A percentile compares a stretch with the other conserved stretches of the same genome.
These are phyloP conservation scores for Coracopsis vasa DNA, from an alignment of 2,113 vertebrate genomes.

Conservation along the genomic window DNA sequence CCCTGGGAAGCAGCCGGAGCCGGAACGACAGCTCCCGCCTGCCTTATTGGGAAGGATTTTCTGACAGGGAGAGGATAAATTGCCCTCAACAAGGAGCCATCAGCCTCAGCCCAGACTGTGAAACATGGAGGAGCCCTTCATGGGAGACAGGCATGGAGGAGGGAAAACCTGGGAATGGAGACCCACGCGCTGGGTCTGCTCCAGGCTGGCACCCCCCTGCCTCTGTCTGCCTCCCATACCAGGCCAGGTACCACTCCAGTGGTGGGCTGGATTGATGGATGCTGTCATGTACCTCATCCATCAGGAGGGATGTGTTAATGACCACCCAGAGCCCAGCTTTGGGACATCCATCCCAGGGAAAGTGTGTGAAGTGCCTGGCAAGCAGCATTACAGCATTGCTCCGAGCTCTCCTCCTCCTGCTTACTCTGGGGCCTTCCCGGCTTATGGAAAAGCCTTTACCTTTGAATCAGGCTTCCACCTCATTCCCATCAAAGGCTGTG, in stretches of 20 bases:
- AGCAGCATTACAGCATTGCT: not conserved
- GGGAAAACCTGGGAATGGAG: not conserved
- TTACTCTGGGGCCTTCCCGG: not conserved
- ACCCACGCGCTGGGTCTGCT: rapidly evolving
- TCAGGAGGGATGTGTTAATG: not conserved
- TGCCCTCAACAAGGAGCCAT: not conserved
- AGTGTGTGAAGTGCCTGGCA: not conserved
- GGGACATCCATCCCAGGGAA: not conserved
- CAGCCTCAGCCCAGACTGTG: not conserved
- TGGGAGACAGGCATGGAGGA: not conserved
- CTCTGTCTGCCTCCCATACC: no score
- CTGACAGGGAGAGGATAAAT: not conserved
- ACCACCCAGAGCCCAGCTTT: not conserved
- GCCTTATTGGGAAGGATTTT: not conserved
- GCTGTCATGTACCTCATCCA: rapidly evolving
- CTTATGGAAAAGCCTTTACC: constrained; percentile 32
- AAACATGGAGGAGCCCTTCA: not conserved
- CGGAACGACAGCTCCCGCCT: not conserved
- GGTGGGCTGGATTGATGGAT: not conserved
- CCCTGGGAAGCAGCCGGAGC: not conserved
- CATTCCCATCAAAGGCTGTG: constrained; percentile 68
- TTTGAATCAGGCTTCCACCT: constrained; percentile 62
- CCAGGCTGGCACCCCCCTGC: not conserved
- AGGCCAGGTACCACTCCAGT: rapidly evolving
- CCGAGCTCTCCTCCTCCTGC: not conserved